Conservation (phyloP, 37 sponge, comb jelly and placozoan species). For the Hexactinellida sp. region DNA sequence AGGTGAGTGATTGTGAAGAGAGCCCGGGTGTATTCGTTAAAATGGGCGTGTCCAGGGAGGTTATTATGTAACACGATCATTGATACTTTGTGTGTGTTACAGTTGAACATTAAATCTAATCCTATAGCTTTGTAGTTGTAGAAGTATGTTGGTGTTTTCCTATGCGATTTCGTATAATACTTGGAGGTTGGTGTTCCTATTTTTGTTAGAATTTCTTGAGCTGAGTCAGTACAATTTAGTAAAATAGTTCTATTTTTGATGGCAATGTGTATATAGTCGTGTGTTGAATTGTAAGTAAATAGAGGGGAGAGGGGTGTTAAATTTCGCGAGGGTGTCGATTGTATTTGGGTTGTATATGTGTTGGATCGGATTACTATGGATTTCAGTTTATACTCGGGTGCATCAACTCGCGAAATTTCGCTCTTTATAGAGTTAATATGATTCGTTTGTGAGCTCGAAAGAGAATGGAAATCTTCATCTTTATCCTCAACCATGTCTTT, state of each 20-base stretch:
- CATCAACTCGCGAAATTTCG: slow-evolving; percentile 11
- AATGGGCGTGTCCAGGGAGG: neutral
- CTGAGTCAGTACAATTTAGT: neutral
- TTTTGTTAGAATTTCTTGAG: neutral
- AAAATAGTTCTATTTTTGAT: neutral
- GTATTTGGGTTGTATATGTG: neutral
- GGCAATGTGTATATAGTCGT: neutral
- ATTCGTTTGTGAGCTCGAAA: neutral
- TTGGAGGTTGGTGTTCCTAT: neutral
- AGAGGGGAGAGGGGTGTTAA: neutral
- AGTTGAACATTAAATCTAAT: neutral
- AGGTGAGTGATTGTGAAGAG: neutral
- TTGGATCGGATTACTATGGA: neutral
- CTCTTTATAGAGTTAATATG: neutral
- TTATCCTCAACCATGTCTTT: neutral
- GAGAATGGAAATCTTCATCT: neutral
- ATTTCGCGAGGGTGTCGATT: neutral
- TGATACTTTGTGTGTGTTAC: neutral
- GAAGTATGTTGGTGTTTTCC: neutral
- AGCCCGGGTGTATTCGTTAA: neutral
- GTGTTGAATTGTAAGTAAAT: neutral
- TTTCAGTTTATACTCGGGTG: neutral
- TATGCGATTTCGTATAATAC: neutral
- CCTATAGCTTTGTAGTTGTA: neutral
- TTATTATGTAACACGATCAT: neutral